Evolutionary conservation across 2,797 vertebrate genomes (phyloP).

Genomic region (Todus mexicanus): DNA sequence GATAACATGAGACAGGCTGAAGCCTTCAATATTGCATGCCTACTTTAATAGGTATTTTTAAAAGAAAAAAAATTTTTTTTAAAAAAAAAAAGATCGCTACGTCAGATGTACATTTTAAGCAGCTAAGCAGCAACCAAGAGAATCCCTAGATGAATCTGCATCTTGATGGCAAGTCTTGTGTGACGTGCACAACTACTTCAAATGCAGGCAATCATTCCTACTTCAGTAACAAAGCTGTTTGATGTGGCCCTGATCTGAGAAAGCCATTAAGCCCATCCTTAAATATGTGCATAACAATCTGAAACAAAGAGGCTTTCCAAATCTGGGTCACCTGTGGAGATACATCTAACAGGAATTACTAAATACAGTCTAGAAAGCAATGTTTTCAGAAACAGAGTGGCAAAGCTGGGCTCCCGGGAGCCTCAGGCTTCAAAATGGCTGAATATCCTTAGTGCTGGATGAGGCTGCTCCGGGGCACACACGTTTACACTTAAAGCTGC

Average conservation of each 20-base stretch:
- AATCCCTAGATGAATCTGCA: conserved; percentile 12
- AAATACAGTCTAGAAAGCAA: not conserved
- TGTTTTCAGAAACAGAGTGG: not conserved
- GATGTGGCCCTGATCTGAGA: conserved; percentile 21
- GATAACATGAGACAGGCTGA: not conserved
- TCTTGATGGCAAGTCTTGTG: not conserved
- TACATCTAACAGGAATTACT: conserved; percentile 14
- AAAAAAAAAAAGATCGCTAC: not conserved
- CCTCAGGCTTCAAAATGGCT: conserved; percentile 7
- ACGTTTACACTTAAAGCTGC: not conserved
- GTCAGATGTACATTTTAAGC: not conserved
- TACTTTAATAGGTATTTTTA: not conserved
- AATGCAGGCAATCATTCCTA: not conserved
- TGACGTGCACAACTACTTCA: not conserved
- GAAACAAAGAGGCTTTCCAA: conserved; percentile 28
- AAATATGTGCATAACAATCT: conserved; percentile 42
- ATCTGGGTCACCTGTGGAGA: conserved; percentile 37
- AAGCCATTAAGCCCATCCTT: conserved; percentile 12
- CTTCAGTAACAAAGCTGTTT: conserved; percentile 9
- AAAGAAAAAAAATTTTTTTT: not conserved
- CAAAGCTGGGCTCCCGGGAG: not conserved
- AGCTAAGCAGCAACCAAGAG: not conserved
- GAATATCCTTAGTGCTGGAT: not conserved
- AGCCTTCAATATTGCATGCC: not conserved
- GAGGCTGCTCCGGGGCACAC: not conserved